phyloP scores from a whole-genome alignment of 2,797 vertebrate species.

The Calcarius lapponicus region DNA sequence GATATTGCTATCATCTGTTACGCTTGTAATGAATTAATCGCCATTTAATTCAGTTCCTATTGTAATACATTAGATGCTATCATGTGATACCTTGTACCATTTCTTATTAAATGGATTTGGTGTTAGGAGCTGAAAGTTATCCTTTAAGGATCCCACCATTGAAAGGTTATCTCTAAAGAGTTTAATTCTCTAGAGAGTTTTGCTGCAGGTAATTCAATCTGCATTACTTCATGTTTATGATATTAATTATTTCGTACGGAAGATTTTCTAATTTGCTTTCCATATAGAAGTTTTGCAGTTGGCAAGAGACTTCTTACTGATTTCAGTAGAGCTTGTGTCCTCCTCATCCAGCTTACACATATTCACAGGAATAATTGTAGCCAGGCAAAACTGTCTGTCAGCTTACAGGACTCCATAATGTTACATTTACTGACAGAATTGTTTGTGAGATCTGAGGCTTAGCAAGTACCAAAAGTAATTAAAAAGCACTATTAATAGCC shows the following conservation, averaged over 20 bases:
- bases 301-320: not conserved
- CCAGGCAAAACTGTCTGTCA: not conserved
- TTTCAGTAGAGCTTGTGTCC: not conserved
- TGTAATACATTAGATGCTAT: not conserved
- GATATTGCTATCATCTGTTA: constrained; percentile 8
- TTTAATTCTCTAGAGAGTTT: not conserved
- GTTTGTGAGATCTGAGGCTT: not conserved
- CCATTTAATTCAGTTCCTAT: constrained; percentile 18
- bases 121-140: not conserved
- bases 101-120: not conserved
- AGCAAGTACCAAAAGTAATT: not conserved
- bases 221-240: not conserved
- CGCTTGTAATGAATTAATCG: constrained; percentile 36
- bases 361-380: not conserved
- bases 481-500: not conserved
- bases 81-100: not conserved
- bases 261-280: not conserved
- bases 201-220: not conserved
- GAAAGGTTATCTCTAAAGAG: not conserved
- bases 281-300: not conserved
- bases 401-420: not conserved
- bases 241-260: not conserved
- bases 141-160: not conserved
- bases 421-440: not conserved
- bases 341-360: fast-evolving